Base-by-base conservation (phyloP, 2,888 invertebrate genomes). In the Escarpia spicata region DNA sequence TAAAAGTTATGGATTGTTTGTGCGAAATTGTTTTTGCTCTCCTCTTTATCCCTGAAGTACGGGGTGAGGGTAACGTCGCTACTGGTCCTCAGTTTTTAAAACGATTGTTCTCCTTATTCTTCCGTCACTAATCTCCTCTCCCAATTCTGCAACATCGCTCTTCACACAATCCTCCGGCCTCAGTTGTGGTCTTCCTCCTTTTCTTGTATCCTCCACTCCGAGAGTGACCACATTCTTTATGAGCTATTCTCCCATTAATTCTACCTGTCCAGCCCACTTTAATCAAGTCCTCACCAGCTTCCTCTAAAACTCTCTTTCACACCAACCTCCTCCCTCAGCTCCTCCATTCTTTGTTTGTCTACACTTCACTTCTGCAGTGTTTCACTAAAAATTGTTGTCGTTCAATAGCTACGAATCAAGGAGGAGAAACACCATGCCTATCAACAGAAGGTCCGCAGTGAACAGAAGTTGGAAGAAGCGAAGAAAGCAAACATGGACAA, bases 401-500 rank as follows among this genome's bases (percentile, higher is more conserved):
- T n/a, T 43, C 26, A 91, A 43, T 94, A 96, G 96, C 91, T 96
- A 93, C 96, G 96, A 93, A 95, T 94, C 43, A 96, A 96, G 93
- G 94, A 95, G 92, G 96, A 96, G 94, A 96, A 96, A 93, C 94
- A 94, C 9, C 96, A 96, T 93, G 95, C 96, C 58, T 95, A 95
- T n/a, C 95, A 95, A 94, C 96, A 96, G 94, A 95, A 95, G 92
- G 95, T 95, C 45, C 94, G 95, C 89, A 96, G 95, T 93, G 95
- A 96, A 93, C 95, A 94, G 94, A 96, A 96, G 94, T 94, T 96
- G 93, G 95, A 96, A 93, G 94, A 95, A 91, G 96, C 96, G 43
- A 96, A 96, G 93, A 95, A 95, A 93, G 95, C 95, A 19, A 96
- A 96, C 93, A 95, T 96, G 43, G 96, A 96, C 91, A 95, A 96